Conservation (phyloP, 2,888 invertebrate genomes). For the Nasonia oneida region DNA sequence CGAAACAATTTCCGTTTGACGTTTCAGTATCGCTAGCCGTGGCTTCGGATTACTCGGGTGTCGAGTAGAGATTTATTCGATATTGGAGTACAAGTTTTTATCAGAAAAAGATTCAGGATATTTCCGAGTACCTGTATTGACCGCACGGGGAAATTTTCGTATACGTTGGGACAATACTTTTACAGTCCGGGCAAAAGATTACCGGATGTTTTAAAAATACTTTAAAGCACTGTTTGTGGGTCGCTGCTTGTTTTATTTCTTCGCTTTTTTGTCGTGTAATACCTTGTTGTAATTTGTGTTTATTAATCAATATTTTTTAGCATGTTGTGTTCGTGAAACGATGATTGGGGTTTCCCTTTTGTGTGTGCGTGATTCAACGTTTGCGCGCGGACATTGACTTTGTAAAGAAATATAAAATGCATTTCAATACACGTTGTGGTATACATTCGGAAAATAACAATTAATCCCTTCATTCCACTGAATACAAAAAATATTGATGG, state of each 20-base stretch:
- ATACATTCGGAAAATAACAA: too few relatives aligned
- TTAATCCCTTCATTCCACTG: too few relatives aligned
- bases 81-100: not conserved
- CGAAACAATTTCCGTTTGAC: not conserved
- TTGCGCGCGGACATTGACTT: conserved; percentile 46
- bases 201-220: not conserved
- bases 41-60: not conserved
- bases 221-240: not conserved
- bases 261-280: not conserved
- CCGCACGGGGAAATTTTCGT: too few relatives aligned
- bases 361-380: conserved; percentile 27
- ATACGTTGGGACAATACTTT: too few relatives aligned
- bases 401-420: not conserved
- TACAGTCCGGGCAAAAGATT: too few relatives aligned
- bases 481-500: too few relatives aligned
- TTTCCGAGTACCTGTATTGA: too few relatives aligned
- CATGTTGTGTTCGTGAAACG: conserved; percentile 52
- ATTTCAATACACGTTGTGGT: not conserved
- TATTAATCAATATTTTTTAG: conserved; percentile 40
- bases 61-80: not conserved
- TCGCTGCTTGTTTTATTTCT: not conserved
- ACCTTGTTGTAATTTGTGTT: not conserved
- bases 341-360: not conserved
- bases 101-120: not conserved
- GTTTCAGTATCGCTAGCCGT: not conserved